Conservation (phyloP, 2,113 vertebrate species). For the Ivindomyrus marchei region DNA sequence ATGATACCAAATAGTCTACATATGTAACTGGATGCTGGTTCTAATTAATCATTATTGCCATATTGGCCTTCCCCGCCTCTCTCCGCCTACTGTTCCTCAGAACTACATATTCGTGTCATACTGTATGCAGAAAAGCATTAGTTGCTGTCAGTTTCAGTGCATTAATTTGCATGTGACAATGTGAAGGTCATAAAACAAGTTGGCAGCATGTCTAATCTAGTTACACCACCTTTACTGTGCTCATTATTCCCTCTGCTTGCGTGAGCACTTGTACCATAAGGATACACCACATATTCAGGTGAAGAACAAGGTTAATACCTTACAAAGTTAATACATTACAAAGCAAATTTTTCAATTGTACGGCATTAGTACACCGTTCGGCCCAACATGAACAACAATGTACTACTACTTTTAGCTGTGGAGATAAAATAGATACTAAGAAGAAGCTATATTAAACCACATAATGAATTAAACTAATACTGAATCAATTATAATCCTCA, state of each 20-base stretch:
- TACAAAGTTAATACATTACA: background rate
- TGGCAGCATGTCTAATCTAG: slow-evolving; percentile 32
- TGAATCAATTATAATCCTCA: background rate
- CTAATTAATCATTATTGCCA: background rate
- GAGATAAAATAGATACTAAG: background rate
- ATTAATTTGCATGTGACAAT: slow-evolving; percentile 7
- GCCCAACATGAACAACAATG: background rate
- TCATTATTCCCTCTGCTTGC: slow-evolving; percentile 9
- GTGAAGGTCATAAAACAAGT: slow-evolving; percentile 27
- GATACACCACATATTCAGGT: background rate
- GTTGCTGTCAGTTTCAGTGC: background rate
- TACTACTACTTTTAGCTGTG: background rate
- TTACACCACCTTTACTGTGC: slow-evolving; percentile 30
- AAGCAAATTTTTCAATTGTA: background rate
- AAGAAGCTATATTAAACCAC: background rate
- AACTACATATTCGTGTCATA: background rate
- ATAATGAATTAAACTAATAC: background rate
- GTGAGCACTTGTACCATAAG: background rate
- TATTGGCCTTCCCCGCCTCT: background rate
- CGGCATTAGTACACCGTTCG: background rate
- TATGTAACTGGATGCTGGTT: background rate
- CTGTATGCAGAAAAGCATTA: background rate
- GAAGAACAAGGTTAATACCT: background rate
- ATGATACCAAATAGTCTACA: background rate
- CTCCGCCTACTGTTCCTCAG: background rate